phyloP scores from a whole-genome alignment of 2,113 vertebrate species.

The Riparia riparia region DNA sequence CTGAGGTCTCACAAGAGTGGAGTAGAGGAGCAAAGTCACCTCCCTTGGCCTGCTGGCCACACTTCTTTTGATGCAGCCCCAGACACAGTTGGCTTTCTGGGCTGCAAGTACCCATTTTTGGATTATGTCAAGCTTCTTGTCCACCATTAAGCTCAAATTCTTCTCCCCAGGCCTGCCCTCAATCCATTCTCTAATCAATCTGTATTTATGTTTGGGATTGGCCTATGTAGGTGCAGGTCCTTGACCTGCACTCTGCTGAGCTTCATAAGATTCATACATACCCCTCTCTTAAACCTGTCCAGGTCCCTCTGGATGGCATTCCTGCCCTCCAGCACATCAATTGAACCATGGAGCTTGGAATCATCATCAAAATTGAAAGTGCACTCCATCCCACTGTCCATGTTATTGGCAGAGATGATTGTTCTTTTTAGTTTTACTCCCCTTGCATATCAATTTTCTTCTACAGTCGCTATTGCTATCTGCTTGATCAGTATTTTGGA shows the following conservation, averaged over 20 bases:
- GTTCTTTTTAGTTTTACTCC: neutral
- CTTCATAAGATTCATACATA: neutral
- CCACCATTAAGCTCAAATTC: neutral
- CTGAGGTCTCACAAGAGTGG: neutral
- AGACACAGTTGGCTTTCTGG: neutral
- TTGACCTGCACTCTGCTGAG: neutral
- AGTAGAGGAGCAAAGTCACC: neutral
- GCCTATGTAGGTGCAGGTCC: neutral
- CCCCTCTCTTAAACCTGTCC: fast-evolving
- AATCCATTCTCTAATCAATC: neutral
- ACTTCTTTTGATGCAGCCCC: neutral
- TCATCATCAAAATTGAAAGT: no score
- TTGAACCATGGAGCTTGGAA: fast-evolving
- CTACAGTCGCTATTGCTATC: neutral
- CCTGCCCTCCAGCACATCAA: neutral
- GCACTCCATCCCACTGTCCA: neutral
- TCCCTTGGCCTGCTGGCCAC: neutral
- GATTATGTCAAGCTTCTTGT: neutral
- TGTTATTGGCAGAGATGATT: neutral
- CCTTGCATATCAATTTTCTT: neutral
- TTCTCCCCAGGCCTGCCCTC: neutral
- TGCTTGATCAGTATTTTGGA: neutral
- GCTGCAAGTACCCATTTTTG: fast-evolving
- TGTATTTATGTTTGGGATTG: neutral
- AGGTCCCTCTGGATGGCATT: neutral